These are phyloP conservation scores for Agrilus cyanescens DNA, from an alignment of 2,888 invertebrate genomes.

Conservation along the genomic window DNA sequence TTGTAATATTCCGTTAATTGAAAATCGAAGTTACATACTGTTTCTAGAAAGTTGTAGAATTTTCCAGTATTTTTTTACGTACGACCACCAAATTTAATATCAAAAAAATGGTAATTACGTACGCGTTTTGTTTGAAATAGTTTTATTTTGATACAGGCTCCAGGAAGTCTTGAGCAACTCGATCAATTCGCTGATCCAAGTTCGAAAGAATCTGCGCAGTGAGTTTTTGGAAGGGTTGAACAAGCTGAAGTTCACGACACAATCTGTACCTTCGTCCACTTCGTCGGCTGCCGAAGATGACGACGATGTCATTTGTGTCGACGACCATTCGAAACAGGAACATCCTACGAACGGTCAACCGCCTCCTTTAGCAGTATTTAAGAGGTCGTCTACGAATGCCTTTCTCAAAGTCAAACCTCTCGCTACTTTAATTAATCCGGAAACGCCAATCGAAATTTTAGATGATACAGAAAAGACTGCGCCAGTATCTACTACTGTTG, in stretches of 20 bases:
- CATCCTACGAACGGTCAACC: background rate
- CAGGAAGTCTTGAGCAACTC: constrained; percentile 45
- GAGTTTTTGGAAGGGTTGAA: constrained; percentile 42
- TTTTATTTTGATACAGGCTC: constrained; percentile 18
- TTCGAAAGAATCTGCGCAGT: constrained; percentile 42
- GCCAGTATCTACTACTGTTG: constrained; percentile 20
- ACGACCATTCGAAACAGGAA: constrained; percentile 29
- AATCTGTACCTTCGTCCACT: background rate
- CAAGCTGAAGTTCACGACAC: constrained; percentile 35
- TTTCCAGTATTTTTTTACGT: too few relatives aligned
- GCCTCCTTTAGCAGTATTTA: too few relatives aligned
- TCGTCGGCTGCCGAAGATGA: constrained; percentile 22
- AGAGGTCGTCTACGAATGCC: background rate
- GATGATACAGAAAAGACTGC: background rate
- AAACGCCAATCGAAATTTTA: constrained; percentile 5
- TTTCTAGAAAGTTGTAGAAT: too few relatives aligned
- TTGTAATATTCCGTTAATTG: too few relatives aligned
- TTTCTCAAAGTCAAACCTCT: constrained; percentile 10
- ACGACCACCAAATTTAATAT: too few relatives aligned
- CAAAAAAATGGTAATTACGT: too few relatives aligned
- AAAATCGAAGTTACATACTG: too few relatives aligned
- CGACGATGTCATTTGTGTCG: constrained; percentile 42
- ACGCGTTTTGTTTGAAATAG: too few relatives aligned
- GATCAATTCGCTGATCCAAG: constrained; percentile 41
- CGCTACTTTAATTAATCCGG: constrained; percentile 8